phyloP scores from a whole-genome alignment of 1,140 invertebrate genomes.

The Probaryconus sp. region DNA sequence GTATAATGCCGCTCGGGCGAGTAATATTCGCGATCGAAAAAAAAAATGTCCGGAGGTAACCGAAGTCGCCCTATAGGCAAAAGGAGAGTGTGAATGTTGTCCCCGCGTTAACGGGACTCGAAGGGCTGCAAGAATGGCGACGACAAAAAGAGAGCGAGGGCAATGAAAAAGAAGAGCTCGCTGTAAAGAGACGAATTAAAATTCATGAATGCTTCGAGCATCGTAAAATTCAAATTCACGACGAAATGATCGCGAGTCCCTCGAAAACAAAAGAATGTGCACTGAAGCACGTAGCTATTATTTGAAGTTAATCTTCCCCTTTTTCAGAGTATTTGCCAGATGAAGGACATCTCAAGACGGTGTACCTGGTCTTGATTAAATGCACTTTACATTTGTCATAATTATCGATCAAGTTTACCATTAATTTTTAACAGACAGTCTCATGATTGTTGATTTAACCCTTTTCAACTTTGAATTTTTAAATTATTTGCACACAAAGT shows the following conservation, averaged over 20 bases:
- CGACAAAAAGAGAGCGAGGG: slow-evolving; percentile 24
- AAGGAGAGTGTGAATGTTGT: slow-evolving; percentile 35
- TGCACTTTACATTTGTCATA: background rate
- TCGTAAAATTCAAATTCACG: slow-evolving; percentile 68
- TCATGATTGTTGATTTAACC: too few relatives aligned
- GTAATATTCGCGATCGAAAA: slow-evolving; percentile 33
- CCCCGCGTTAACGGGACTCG: slow-evolving; percentile 13
- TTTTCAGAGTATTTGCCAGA: background rate
- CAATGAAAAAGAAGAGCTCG: slow-evolving; percentile 34
- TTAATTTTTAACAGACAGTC: background rate
- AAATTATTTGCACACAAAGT: too few relatives aligned
- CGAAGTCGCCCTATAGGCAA: slow-evolving; percentile 1
- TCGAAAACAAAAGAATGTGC: slow-evolving; percentile 64
- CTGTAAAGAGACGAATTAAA: slow-evolving; percentile 66
- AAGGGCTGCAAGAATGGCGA: slow-evolving; percentile 25
- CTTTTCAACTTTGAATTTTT: too few relatives aligned
- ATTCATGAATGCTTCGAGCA: slow-evolving; percentile 68
- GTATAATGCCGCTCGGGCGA: background rate
- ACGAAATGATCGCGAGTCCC: slow-evolving; percentile 62
- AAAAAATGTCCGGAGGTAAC: slow-evolving; percentile 9
- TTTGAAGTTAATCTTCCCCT: slow-evolving; percentile 22
- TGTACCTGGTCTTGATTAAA: background rate
- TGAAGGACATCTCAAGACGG: background rate
- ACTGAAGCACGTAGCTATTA: slow-evolving; percentile 19
- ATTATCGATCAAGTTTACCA: background rate